Percentiles rank a stretch among this genome's conserved stretches.
Conservation (phyloP, 2,888 invertebrate species). For the Rotaria magnacalcarata region DNA sequence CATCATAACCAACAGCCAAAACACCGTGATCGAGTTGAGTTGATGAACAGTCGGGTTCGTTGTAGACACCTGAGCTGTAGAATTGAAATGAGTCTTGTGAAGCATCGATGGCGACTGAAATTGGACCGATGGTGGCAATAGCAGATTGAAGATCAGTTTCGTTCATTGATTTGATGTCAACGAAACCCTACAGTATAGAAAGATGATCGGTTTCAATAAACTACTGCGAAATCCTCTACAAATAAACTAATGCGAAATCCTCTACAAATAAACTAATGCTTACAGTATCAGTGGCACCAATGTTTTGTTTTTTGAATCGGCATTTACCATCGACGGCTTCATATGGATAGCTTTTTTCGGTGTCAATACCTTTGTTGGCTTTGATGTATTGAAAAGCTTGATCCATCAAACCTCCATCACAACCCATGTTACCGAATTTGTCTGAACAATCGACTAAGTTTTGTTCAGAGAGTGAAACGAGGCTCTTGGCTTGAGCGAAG, state of each 20-base stretch:
- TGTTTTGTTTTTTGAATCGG: constrained; percentile 48
- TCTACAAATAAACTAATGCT: background rate
- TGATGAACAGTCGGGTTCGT: constrained; percentile 36
- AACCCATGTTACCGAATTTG: constrained; percentile 52
- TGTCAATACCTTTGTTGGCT: constrained; percentile 39
- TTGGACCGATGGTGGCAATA: constrained; percentile 38
- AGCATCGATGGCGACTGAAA: constrained; percentile 43
- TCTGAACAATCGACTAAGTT: constrained; percentile 52
- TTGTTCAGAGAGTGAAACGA: constrained; percentile 52
- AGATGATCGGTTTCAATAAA: no score
- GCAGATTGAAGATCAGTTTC: constrained; percentile 35
- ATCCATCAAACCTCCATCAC: constrained; percentile 54
- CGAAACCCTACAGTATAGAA: background rate
- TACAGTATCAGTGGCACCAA: constrained; percentile 47
- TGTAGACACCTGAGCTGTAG: constrained; percentile 38
- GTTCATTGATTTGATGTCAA: background rate
- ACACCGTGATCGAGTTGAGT: constrained; percentile 40
- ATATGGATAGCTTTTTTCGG: constrained; percentile 37
- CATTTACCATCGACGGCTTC: constrained; percentile 48
- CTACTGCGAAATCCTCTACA: no score
- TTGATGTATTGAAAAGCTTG: constrained; percentile 39
- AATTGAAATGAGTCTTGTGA: constrained; percentile 40
- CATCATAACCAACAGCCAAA: constrained; percentile 39
- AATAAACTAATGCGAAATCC: background rate
- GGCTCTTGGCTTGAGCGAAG: constrained; percentile 62